Conservation (phyloP, 2,113 vertebrate species). For the Phylloscopus trochilus region DNA sequence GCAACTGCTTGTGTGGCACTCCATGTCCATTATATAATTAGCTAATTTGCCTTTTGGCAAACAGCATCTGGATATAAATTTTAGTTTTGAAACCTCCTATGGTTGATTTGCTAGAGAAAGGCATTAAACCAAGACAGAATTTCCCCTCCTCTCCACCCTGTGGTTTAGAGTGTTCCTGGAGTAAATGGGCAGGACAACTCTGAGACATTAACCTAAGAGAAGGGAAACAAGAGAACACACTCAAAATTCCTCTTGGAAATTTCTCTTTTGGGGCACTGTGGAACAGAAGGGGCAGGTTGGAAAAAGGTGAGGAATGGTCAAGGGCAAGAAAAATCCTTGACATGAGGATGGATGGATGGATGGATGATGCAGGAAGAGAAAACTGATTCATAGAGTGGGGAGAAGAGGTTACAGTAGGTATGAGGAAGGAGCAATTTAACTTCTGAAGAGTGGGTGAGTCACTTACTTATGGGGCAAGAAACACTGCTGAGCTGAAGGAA, state of each 20-base stretch:
- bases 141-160: not conserved
- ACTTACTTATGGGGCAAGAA: not conserved
- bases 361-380: not conserved
- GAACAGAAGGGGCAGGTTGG: not conserved
- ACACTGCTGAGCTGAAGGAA: not conserved
- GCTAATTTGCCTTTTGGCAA: conserved; percentile 45
- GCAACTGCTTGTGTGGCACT: conserved; percentile 1
- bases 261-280: not conserved
- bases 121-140: not conserved
- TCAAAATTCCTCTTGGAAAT: not conserved
- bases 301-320: not conserved
- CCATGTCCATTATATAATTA: conserved; percentile 36
- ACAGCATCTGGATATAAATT: conserved; percentile 46
- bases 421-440: not conserved
- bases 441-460: not conserved
- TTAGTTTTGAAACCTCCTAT: conserved; percentile 9
- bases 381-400: not conserved
- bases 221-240: not conserved
- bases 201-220: not conserved
- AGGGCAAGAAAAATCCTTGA: not conserved
- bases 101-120: conserved; percentile 16
- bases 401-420: not conserved
- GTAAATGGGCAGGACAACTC: not conserved
- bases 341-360: not conserved
- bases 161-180: not conserved